These are phyloP conservation scores for Agriotes lineatus DNA, from an alignment of 2,888 invertebrate species.

Conservation along the genomic window DNA sequence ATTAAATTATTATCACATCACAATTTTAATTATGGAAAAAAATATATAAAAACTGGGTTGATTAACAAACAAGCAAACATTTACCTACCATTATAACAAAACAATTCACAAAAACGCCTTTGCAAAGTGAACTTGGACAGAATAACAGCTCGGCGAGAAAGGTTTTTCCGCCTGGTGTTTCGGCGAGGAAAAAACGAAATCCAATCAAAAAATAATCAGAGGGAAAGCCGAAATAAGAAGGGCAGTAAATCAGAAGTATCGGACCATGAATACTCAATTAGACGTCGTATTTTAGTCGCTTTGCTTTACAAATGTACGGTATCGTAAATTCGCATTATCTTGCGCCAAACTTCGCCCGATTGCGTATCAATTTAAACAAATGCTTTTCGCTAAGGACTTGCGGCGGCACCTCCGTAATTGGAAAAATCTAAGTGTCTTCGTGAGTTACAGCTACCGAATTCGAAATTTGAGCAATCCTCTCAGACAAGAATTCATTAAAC, in stretches of 20 bases:
- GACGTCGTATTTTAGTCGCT: conserved; percentile 52
- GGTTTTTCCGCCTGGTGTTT: background rate
- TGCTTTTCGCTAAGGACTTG: conserved; percentile 21
- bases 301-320: conserved; percentile 51
- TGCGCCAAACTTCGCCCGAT: conserved; percentile 48
- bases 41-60: too few relatives aligned
- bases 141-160: background rate
- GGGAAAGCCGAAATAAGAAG: conserved; percentile 47
- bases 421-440: background rate
- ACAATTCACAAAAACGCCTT: too few relatives aligned
- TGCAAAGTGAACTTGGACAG: too few relatives aligned
- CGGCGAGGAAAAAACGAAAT: conserved; percentile 31
- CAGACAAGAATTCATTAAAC: too few relatives aligned
- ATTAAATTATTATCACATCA: background rate
- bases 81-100: background rate
- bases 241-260: conserved; percentile 54
- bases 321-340: conserved; percentile 56
- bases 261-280: conserved; percentile 58
- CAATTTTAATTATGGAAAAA: too few relatives aligned
- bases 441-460: background rate
- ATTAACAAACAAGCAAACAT: too few relatives aligned
- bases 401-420: conserved; percentile 7
- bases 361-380: conserved; percentile 51
- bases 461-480: background rate
- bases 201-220: conserved; percentile 54